Conservation (phyloP, 2,113 vertebrate species). For the Nerophis lumbriciformis region DNA sequence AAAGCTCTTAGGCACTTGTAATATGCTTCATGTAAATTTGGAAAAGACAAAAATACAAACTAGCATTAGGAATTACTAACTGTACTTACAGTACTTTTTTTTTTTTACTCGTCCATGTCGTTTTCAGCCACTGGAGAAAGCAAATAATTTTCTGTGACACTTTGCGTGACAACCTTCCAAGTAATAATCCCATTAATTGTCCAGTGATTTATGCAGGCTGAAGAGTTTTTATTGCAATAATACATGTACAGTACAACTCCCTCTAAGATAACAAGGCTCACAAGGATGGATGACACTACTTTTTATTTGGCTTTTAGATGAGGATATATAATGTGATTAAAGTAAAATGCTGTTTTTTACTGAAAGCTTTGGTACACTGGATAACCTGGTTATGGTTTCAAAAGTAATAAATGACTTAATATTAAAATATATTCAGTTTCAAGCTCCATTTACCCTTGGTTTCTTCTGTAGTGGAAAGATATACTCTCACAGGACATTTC, state of each 20-base stretch:
- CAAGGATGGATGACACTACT: slow-evolving; percentile 3
- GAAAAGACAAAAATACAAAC: slow-evolving; percentile 30
- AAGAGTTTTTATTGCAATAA: slow-evolving; percentile 19
- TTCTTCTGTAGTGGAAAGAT: no score
- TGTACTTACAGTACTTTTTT: no score
- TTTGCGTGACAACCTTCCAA: slow-evolving; percentile 11
- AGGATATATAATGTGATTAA: background rate
- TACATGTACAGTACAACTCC: slow-evolving; percentile 5
- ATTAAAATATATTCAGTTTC: background rate
- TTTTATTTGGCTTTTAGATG: slow-evolving; percentile 3
- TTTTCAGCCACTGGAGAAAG: slow-evolving; percentile 24
- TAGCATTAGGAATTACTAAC: slow-evolving; percentile 35
- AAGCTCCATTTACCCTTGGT: background rate
- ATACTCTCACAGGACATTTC: no score
- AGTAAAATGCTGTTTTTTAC: background rate
- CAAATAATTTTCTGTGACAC: slow-evolving; percentile 20
- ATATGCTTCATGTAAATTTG: slow-evolving; percentile 25
- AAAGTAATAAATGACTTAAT: slow-evolving; percentile 4
- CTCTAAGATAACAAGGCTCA: slow-evolving; percentile 1
- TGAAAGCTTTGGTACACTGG: background rate
- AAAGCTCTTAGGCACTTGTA: slow-evolving; percentile 54
- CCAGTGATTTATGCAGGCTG: slow-evolving; percentile 20
- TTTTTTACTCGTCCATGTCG: slow-evolving; percentile 5
- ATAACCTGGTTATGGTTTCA: background rate
- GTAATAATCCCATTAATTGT: slow-evolving; percentile 13